phyloP scores from a whole-genome alignment of 2,113 vertebrate genomes.

The Bufo gargarizans region DNA sequence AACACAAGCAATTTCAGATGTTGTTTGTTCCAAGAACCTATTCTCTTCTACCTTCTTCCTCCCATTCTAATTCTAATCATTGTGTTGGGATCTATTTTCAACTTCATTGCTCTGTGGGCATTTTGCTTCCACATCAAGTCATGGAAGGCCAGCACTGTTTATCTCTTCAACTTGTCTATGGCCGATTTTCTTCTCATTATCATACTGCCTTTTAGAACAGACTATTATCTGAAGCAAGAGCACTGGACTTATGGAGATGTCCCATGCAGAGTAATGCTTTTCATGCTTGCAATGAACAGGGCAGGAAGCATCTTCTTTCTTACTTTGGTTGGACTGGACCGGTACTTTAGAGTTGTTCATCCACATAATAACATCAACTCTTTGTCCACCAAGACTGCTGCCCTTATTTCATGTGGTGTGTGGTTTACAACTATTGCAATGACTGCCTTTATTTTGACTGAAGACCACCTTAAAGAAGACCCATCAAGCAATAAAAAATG shows the following conservation, averaged over 20 bases:
- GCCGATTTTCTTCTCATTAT: constrained; percentile 79
- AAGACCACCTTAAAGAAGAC: constrained; percentile 43
- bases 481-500: constrained; percentile 52
- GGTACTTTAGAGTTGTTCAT: constrained; percentile 79
- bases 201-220: constrained; percentile 73
- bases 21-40: constrained; percentile 15
- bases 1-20: constrained; percentile 21
- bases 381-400: constrained; percentile 66
- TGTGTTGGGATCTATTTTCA: constrained; percentile 78
- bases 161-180: constrained; percentile 78
- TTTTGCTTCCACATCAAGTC: constrained; percentile 81
- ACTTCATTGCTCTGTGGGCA: constrained; percentile 71
- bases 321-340: constrained; percentile 72
- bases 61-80: constrained; percentile 74
- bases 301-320: constrained; percentile 78
- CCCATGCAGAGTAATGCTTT: constrained; percentile 71
- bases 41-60: constrained; percentile 28
- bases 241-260: constrained; percentile 62
- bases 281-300: constrained; percentile 77
- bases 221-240: constrained; percentile 67
- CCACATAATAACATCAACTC: constrained; percentile 67
- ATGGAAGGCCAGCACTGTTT: constrained; percentile 78
- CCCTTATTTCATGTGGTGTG: constrained; percentile 67
- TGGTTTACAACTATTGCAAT: constrained; percentile 70
- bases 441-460: constrained; percentile 65